Percentiles rank a stretch among this genome's conserved stretches.
Evolutionary conservation across 2,113 vertebrate species (phyloP).

Genomic region (Cyanoramphus novaezelandiae): DNA sequence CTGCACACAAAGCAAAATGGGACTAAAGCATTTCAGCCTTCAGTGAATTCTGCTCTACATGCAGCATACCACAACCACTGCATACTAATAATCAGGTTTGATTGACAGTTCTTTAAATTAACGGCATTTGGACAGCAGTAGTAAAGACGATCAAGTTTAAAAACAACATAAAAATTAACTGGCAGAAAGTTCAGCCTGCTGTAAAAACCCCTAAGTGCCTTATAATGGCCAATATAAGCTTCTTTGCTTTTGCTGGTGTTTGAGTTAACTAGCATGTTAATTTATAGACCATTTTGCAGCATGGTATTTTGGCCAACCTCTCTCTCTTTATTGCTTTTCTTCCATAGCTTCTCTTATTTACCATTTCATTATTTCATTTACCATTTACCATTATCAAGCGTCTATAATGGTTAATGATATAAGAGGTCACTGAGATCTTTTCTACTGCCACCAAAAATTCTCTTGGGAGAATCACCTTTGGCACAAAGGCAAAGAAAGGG

Average conservation of each 20-base stretch:
- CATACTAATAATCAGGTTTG: conserved; percentile 2
- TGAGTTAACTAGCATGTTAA: conserved; percentile 29
- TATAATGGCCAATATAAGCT: conserved; percentile 16
- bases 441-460: not conserved
- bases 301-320: not conserved
- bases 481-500: not conserved
- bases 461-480: not conserved
- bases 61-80: not conserved
- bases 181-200: conserved; percentile 53
- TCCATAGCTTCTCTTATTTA: conserved; percentile 17
- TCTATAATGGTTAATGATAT: not conserved
- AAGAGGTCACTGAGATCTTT: not conserved
- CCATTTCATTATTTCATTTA: not conserved
- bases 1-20: not conserved
- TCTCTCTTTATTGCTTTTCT: not conserved
- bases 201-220: conserved; percentile 25
- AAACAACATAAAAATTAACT: conserved; percentile 65
- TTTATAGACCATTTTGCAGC: not conserved
- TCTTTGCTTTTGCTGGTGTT: not conserved
- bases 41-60: not conserved
- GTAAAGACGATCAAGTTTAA: conserved; percentile 66
- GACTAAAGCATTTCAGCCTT: conserved; percentile 11
- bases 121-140: conserved; percentile 60
- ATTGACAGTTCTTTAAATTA: conserved; percentile 34
- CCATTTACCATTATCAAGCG: not conserved